Conservation (phyloP, 2,888 invertebrate genomes). For the Euplagia quadripunctaria region DNA sequence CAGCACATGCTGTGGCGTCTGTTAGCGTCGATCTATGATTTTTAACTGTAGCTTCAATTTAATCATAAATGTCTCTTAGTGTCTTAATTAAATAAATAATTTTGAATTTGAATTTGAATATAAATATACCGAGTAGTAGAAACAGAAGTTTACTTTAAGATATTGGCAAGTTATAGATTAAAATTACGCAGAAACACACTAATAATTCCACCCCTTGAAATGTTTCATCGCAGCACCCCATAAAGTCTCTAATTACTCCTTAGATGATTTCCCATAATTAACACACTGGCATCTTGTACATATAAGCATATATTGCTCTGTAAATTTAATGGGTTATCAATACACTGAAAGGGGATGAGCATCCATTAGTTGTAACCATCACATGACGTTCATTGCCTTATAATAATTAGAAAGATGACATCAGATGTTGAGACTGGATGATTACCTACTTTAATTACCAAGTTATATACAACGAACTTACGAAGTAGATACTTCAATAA, state of each 20-base stretch:
- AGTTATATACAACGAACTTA: neutral
- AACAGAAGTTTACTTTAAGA: slow-evolving; percentile 13
- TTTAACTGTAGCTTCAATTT: no score
- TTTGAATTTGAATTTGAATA: neutral
- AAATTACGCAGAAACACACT: slow-evolving; percentile 34
- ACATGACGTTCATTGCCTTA: slow-evolving; percentile 57
- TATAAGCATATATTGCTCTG: slow-evolving; percentile 17
- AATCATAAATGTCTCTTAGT: no score
- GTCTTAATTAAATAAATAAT: no score
- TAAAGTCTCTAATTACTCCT: slow-evolving; percentile 57
- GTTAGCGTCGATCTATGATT: no score
- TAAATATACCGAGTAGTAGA: neutral
- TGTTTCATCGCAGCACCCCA: slow-evolving; percentile 42
- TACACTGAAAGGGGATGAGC: slow-evolving; percentile 49
- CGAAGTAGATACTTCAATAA: neutral
- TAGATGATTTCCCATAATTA: slow-evolving; percentile 48
- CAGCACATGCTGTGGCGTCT: no score
- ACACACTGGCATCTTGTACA: slow-evolving; percentile 39
- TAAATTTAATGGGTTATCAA: slow-evolving; percentile 40
- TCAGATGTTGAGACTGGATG: neutral
- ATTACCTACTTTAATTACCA: neutral
- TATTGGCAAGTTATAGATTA: slow-evolving; percentile 21
- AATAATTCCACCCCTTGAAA: slow-evolving; percentile 45
- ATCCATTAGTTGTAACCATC: slow-evolving; percentile 51
- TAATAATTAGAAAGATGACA: slow-evolving; percentile 41